These are phyloP conservation scores for Ataeniobius toweri DNA, from an alignment of 2,797 vertebrate genomes.

Conservation along the genomic window DNA sequence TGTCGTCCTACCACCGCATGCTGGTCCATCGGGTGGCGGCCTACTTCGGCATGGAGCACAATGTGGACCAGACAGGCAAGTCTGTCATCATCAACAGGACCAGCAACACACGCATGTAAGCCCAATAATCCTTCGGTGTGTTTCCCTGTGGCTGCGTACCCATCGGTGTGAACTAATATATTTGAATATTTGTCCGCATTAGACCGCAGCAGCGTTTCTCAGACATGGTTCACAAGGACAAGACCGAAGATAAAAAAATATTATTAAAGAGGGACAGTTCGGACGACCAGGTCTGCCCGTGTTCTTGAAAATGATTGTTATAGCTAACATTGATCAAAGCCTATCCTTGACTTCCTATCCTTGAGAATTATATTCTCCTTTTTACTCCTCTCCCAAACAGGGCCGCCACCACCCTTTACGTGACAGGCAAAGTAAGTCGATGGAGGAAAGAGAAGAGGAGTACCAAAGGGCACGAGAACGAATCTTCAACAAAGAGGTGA, in stretches of 20 bases:
- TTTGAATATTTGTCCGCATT: constrained; percentile 55
- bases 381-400: constrained; percentile 76
- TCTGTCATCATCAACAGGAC: constrained; percentile 96
- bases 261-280: constrained; percentile 95
- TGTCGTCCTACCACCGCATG: constrained; percentile 97
- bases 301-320: constrained; percentile 28
- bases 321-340: constrained; percentile 45
- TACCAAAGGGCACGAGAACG: constrained; percentile 93
- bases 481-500: constrained; percentile 96
- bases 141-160: background rate
- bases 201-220: constrained; percentile 95
- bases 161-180: constrained; percentile 14
- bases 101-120: constrained; percentile 93
- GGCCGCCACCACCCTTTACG: constrained; percentile 87
- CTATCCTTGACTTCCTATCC: constrained; percentile 46
- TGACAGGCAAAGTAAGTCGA: constrained; percentile 93
- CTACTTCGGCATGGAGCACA: constrained; percentile 97
- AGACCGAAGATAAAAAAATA: constrained; percentile 90
- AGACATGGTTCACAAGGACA: constrained; percentile 92
- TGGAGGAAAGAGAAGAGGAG: constrained; percentile 97
- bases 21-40: constrained; percentile 94
- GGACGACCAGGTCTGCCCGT: constrained; percentile 86
- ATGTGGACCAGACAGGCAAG: constrained; percentile 97
- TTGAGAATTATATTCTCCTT: constrained; percentile 59
- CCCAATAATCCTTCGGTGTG: background rate